phyloP scores from a whole-genome alignment of 2,797 vertebrate species.

The Argyrosomus regius region DNA sequence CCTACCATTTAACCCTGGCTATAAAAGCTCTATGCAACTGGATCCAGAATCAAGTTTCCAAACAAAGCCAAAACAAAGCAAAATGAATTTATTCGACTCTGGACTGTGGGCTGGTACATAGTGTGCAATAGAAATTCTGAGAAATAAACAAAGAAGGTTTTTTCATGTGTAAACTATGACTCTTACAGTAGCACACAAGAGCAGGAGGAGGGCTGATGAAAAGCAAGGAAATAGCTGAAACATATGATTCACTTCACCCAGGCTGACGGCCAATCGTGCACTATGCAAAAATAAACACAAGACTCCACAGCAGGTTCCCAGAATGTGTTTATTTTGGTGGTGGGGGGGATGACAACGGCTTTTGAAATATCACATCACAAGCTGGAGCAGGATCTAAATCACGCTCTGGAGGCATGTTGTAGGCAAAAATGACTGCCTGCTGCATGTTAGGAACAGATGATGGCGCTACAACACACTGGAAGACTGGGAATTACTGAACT shows the following conservation, averaged over 20 bases:
- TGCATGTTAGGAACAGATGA: slow-evolving; percentile 23
- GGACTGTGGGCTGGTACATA: slow-evolving; percentile 28
- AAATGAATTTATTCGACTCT: slow-evolving; percentile 50
- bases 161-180: slow-evolving; percentile 55
- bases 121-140: slow-evolving; percentile 52
- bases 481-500: not conserved
- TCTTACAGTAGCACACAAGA: slow-evolving; percentile 74
- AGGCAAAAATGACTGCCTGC: slow-evolving; percentile 3
- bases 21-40: slow-evolving; percentile 55
- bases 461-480: slow-evolving; percentile 14
- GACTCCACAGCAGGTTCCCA: slow-evolving; percentile 64
- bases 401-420: slow-evolving; percentile 26
- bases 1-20: slow-evolving; percentile 62
- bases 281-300: slow-evolving; percentile 74
- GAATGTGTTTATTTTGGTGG: slow-evolving; percentile 68
- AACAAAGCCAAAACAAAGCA: slow-evolving; percentile 68
- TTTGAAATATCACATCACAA: slow-evolving; percentile 67
- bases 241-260: slow-evolving; percentile 75
- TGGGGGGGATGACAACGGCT: slow-evolving; percentile 27
- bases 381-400: slow-evolving; percentile 51
- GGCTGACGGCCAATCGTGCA: slow-evolving; percentile 68
- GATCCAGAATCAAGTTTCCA: slow-evolving; percentile 68
- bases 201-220: slow-evolving; percentile 46
- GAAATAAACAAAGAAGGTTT: slow-evolving; percentile 62
- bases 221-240: slow-evolving; percentile 65